A percentile compares a stretch with the other conserved stretches of the same genome.
Evolutionary conservation across 1,140 invertebrate species (phyloP).

Genomic region (Drosophila nigromelanica): DNA sequence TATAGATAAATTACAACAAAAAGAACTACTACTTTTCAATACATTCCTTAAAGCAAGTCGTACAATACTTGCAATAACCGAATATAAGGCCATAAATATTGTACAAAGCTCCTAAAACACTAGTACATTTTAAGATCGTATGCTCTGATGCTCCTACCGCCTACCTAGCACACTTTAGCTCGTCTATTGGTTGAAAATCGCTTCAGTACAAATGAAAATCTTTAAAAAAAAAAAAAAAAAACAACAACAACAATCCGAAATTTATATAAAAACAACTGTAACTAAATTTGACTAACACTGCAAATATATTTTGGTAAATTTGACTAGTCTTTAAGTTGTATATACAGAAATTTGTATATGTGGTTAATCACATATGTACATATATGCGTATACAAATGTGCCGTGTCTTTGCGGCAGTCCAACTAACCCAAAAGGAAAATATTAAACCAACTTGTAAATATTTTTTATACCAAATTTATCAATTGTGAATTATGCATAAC

Average conservation of each 20-base stretch:
- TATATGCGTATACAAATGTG: conserved; percentile 61
- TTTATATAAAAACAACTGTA: conserved; percentile 59
- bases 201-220: conserved; percentile 39
- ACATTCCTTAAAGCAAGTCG: conserved; percentile 56
- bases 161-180: conserved; percentile 66
- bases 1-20: conserved; percentile 65
- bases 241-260: conserved; percentile 51
- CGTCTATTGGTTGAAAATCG: conserved; percentile 74
- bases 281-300: conserved; percentile 79
- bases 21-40: conserved; percentile 51
- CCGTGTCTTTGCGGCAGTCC: conserved; percentile 39
- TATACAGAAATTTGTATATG: conserved; percentile 75
- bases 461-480: conserved; percentile 64
- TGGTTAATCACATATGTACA: conserved; percentile 68
- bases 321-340: conserved; percentile 76
- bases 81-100: conserved; percentile 37
- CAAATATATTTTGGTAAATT: conserved; percentile 73
- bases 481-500: conserved; percentile 77
- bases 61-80: conserved; percentile 37
- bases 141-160: conserved; percentile 53
- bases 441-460: conserved; percentile 68
- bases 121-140: conserved; percentile 64
- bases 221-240: conserved; percentile 23
- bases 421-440: conserved; percentile 51
- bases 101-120: conserved; percentile 59